Evolutionary conservation across 2,113 vertebrate genomes (phyloP).

Genomic region (Pelecanoides urinatrix): DNA sequence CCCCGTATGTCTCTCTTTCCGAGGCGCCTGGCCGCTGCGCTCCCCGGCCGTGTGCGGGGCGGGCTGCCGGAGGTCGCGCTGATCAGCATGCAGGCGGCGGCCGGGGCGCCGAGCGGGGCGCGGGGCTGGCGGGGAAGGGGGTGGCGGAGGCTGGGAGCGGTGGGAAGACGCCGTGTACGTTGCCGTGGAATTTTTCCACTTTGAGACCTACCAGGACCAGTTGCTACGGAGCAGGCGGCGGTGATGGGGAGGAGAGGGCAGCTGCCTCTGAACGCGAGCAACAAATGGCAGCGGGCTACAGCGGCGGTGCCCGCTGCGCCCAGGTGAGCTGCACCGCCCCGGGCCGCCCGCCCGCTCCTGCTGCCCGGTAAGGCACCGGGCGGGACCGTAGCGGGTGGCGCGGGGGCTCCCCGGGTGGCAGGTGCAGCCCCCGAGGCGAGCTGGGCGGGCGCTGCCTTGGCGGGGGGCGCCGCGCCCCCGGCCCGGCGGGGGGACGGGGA

Average conservation of each 20-base stretch:
- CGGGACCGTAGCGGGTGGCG: background rate
- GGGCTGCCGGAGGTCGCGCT: background rate
- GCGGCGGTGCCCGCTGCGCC: background rate
- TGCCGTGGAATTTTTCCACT: conserved; percentile 25
- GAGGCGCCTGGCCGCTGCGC: background rate
- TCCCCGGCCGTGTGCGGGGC: background rate
- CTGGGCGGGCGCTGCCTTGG: background rate
- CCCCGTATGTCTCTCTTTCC: background rate
- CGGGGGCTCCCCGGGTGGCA: background rate
- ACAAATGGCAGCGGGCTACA: conserved; percentile 16
- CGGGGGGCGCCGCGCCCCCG: too few species aligned
- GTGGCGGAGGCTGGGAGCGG: background rate
- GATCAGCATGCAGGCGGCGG: background rate
- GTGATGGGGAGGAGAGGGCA: background rate
- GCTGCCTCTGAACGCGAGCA: background rate
- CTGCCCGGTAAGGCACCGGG: background rate
- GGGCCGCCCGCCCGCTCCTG: background rate
- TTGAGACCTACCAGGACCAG: background rate
- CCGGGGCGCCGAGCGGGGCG: background rate
- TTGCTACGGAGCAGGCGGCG: background rate
- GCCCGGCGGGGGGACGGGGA: background rate
- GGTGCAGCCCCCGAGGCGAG: background rate
- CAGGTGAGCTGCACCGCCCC: conserved; percentile 10
- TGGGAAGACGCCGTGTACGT: background rate
- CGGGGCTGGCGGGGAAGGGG: background rate